A percentile compares a stretch with the other conserved stretches of the same genome.
phyloP scores from a whole-genome alignment of 2,888 invertebrate genomes.

The Morpho achilles region DNA sequence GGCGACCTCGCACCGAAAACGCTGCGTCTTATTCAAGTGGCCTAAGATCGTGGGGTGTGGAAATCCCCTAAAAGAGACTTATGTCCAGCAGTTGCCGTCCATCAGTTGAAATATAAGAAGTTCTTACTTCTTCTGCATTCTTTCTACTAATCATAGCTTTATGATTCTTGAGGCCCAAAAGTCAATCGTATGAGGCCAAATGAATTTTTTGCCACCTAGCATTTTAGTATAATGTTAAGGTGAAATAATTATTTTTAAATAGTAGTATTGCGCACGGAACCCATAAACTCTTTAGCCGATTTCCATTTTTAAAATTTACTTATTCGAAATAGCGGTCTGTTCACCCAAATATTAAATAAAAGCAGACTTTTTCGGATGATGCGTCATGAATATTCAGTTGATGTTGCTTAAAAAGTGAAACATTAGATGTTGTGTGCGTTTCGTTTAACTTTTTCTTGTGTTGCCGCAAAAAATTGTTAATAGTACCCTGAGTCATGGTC shows the following conservation, averaged over 20 bases:
- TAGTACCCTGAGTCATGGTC: slow-evolving; percentile 58
- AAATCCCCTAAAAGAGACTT: too few species aligned
- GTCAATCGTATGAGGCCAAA: too few species aligned
- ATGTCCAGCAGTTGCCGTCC: too few species aligned
- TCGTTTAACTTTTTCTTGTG: slow-evolving; percentile 40
- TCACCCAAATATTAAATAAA: slow-evolving; percentile 7
- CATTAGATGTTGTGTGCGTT: slow-evolving; percentile 14
- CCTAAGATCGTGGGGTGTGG: too few species aligned
- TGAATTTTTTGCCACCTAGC: too few species aligned
- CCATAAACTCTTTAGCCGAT: neutral
- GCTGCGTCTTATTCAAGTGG: too few species aligned
- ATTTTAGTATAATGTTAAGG: too few species aligned
- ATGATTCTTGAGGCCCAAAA: too few species aligned
- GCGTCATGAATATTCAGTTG: slow-evolving; percentile 16
- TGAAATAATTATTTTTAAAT: neutral
- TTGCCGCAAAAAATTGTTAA: slow-evolving; percentile 53
- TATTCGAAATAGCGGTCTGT: neutral
- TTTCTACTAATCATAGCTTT: too few species aligned
- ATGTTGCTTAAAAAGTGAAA: slow-evolving; percentile 10
- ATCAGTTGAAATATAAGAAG: too few species aligned
- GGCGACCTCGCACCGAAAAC: too few species aligned
- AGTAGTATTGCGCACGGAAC: neutral
- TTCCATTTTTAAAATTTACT: neutral
- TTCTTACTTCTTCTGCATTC: too few species aligned
- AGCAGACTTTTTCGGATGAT: slow-evolving; percentile 1